Percentiles rank a stretch among this genome's conserved stretches.
phyloP scores from a whole-genome alignment of 2,888 invertebrate genomes.

The Pachycephus smyrnensis region DNA sequence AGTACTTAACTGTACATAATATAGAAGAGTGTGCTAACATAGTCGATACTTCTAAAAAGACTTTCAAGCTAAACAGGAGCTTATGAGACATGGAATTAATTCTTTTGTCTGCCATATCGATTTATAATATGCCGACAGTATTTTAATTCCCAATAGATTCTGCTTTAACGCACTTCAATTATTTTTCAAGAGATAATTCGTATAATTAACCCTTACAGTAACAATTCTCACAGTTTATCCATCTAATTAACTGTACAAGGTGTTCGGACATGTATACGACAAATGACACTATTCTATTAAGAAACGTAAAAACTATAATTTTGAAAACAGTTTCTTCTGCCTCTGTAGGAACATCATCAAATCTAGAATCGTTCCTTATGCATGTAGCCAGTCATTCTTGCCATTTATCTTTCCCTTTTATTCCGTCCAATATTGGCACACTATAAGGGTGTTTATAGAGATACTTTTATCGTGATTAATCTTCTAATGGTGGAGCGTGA shows the following conservation, averaged over 20 bases:
- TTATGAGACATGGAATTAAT: background rate
- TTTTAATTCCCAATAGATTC: background rate
- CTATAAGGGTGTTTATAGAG: background rate
- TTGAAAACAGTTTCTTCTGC: background rate
- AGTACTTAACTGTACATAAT: background rate
- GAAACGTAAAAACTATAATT: background rate
- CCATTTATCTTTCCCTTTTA: background rate
- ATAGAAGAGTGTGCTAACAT: background rate
- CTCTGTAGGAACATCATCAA: background rate
- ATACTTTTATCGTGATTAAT: background rate
- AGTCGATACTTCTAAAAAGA: background rate
- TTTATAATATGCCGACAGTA: background rate
- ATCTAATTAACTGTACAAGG: background rate
- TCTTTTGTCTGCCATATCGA: background rate
- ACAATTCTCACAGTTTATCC: background rate
- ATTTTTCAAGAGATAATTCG: background rate
- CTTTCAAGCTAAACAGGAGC: background rate
- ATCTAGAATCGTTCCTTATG: background rate
- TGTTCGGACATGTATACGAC: background rate
- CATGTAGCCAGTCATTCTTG: background rate
- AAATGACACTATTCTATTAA: background rate
- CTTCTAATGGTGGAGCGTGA: background rate
- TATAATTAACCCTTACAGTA: background rate
- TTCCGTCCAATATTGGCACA: background rate
- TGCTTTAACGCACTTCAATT: background rate